phyloP scores from a whole-genome alignment of 2,113 vertebrate genomes.

The Chaetodon auriga region DNA sequence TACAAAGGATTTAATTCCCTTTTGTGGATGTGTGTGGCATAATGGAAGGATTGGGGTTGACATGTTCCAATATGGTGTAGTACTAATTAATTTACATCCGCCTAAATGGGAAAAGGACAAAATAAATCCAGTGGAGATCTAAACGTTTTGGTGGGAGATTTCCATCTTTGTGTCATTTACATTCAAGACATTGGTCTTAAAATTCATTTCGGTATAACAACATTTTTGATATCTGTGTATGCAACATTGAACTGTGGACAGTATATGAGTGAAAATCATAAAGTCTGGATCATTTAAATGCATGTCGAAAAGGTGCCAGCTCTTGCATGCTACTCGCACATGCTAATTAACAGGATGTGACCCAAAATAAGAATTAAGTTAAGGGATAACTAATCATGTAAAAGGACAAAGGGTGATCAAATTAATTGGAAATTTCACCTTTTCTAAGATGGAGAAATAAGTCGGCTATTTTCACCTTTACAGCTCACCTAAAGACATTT shows the following conservation, averaged over 20 bases:
- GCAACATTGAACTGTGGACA: background rate
- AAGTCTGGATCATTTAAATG: background rate
- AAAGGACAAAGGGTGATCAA: background rate
- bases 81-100: constrained; percentile 43
- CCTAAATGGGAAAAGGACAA: constrained; percentile 19
- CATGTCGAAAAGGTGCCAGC: background rate
- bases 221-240: background rate
- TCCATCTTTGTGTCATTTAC: background rate
- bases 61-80: constrained; percentile 40
- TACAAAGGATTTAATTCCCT: constrained; percentile 63
- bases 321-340: background rate
- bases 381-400: too few species aligned
- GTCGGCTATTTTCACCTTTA: background rate
- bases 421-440: background rate
- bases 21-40: constrained; percentile 46
- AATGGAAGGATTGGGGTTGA: constrained; percentile 30
- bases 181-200: background rate
- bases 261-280: background rate
- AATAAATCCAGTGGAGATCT: background rate
- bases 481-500: background rate
- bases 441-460: background rate
- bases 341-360: background rate
- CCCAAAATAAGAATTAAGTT: background rate
- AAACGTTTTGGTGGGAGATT: constrained; percentile 15
- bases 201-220: background rate